phyloP scores from a whole-genome alignment of 1,140 invertebrate genomes.

The Microplitis mediator region DNA sequence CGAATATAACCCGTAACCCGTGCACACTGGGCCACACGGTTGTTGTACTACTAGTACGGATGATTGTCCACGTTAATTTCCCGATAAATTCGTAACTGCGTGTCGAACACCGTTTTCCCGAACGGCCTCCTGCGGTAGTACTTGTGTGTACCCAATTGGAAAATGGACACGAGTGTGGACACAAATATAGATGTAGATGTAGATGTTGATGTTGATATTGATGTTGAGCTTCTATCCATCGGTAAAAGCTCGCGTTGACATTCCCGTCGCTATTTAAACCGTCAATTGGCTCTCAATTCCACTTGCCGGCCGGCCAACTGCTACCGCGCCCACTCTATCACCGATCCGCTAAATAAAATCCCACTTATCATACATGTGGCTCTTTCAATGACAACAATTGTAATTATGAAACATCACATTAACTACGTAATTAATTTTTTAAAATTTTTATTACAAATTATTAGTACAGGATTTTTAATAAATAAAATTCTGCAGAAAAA shows the following conservation, averaged over 20 bases:
- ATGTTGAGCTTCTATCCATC: too few relatives aligned
- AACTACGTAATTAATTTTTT: too few relatives aligned
- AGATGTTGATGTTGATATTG: too few relatives aligned
- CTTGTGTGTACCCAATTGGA: not conserved
- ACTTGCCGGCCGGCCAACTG: not conserved
- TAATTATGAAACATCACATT: too few relatives aligned
- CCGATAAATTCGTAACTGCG: constrained; percentile 43
- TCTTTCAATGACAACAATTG: not conserved
- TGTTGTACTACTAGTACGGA: not conserved
- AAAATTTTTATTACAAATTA: too few relatives aligned
- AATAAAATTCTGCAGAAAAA: too few relatives aligned
- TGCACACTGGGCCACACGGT: not conserved
- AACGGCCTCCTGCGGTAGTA: not conserved
- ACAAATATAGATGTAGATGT: too few relatives aligned
- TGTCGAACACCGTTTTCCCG: constrained; percentile 7
- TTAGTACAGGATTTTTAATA: too few relatives aligned
- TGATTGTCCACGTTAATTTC: constrained; percentile 33
- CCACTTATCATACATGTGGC: not conserved
- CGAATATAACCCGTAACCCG: constrained; percentile 4
- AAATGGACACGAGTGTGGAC: not conserved
- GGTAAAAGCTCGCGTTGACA: constrained; percentile 5
- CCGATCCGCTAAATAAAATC: constrained; percentile 4
- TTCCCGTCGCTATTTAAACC: constrained; percentile 27
- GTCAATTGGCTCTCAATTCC: constrained; percentile 22
- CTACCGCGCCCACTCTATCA: not conserved